A percentile compares a stretch with the other conserved stretches of the same genome.
Conservation (phyloP, 2,888 invertebrate genomes). For the Mythimna pallens region DNA sequence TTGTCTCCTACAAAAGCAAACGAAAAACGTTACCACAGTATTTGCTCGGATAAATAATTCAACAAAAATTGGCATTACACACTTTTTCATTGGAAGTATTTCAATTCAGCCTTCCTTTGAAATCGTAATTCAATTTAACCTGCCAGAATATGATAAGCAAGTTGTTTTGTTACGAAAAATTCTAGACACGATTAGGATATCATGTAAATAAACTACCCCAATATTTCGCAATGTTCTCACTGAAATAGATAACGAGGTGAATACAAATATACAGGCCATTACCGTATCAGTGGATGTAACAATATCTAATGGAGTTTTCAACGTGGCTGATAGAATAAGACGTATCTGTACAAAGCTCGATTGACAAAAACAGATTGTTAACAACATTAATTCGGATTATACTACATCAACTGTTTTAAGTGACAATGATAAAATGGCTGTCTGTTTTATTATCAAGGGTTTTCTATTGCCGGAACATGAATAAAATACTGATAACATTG, state of each 20-base stretch:
- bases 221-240: constrained; percentile 15
- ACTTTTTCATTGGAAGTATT: not conserved
- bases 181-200: not conserved
- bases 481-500: constrained; percentile 56
- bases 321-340: constrained; percentile 29
- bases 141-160: constrained; percentile 5
- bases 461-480: constrained; percentile 55
- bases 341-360: constrained; percentile 25
- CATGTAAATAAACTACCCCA: not conserved
- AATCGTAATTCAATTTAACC: constrained; percentile 14
- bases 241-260: constrained; percentile 13
- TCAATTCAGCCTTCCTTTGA: constrained; percentile 9
- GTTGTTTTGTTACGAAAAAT: constrained; percentile 3
- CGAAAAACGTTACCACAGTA: not conserved
- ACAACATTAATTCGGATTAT: constrained; percentile 34
- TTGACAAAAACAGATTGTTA: constrained; percentile 48
- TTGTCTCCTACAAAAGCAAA: not conserved
- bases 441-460: constrained; percentile 47
- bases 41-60: not conserved
- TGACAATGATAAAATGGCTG: constrained; percentile 59
- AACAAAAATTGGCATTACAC: too few relatives aligned
- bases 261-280: constrained; percentile 37
- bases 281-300: constrained; percentile 28
- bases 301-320: constrained; percentile 25
- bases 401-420: constrained; percentile 33